Base-by-base conservation (phyloP, 2,797 vertebrate species). In the Lepus oiostolus region DNA sequence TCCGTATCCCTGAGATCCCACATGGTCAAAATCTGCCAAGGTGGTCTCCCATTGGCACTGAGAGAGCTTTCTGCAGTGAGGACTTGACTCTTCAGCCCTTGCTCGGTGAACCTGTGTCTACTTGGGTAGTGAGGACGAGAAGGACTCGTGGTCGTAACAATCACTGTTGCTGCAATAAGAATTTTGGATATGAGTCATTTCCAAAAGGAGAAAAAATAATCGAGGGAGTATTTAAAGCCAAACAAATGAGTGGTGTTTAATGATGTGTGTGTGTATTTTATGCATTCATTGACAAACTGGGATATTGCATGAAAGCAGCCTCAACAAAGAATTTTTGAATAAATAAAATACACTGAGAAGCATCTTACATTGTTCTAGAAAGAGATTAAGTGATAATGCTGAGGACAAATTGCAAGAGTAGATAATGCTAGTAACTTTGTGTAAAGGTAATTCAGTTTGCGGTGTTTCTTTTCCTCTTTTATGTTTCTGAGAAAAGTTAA, bases 401-500 rank as follows among this genome's bases (percentile, higher is more conserved):
- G n/a, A 16, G 65, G 82, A 79, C 13, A 76, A 80, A 81, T 85
- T 80, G 58, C 10, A 90, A 83, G 5, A 81, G 4, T 75, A 65
- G 14, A 9, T 89, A 76, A 47, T 63, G 30, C 65, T 67, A 67
- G 42, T 50, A 86, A 35, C 10, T 86, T 92, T 84, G 74, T 92
- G 67, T 24, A 50, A 62, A 88, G 58, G 35, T 85, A 68, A 7
- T 80, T 70, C 24, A 35, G 16, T 85, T 85, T 63, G 38, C 72
- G 8, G 26, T 91, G 17, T 42, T 91, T 83, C 5, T 35, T 81
- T 50, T 72, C 67, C 11, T 14, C 84, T 87, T 82, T 8, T 47
- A 85, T 77, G 35, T 72, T 89, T 94, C 81, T 81, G n/a, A 62
- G 24, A 85, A 85, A 26, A 85, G 71, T 92, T 35, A 87, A 95